These are phyloP conservation scores for Ornithorhynchus anatinus DNA, from an alignment of 2,113 vertebrate species.

Conservation along the genomic window DNA sequence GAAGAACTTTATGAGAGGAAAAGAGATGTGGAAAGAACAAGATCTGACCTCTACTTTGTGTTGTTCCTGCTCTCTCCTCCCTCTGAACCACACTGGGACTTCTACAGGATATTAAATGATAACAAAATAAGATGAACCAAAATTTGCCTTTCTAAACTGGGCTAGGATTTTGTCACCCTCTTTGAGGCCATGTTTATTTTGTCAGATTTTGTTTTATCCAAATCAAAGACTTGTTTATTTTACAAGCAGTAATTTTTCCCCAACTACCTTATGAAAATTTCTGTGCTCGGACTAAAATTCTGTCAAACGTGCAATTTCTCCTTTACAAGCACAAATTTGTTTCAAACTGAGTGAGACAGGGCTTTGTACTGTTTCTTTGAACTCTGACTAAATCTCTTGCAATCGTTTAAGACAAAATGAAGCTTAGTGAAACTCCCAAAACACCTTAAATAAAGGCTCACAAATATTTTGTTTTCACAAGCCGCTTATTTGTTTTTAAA, in stretches of 20 bases:
- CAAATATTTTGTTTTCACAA: constrained; percentile 4
- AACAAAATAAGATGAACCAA: too few species aligned
- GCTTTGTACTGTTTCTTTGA: neutral
- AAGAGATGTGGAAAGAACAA: neutral
- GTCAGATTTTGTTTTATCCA: neutral
- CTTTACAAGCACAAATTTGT: neutral
- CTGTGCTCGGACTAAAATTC: neutral
- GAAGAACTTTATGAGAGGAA: neutral
- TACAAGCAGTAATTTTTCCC: neutral
- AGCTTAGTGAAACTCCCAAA: neutral
- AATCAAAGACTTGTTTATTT: neutral
- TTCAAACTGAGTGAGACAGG: neutral
- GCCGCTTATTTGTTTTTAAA: neutral
- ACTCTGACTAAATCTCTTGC: neutral
- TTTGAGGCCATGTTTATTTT: neutral
- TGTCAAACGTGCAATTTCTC: neutral
- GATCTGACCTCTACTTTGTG: neutral
- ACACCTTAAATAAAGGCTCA: constrained; percentile 12
- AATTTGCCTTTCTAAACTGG: neutral
- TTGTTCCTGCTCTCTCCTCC: neutral
- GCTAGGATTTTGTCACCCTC: neutral
- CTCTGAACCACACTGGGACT: too few species aligned
- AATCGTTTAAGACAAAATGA: neutral
- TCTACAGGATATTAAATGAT: too few species aligned
- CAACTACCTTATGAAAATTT: neutral